Conservation (phyloP, 1,140 invertebrate genomes). For the Paralvinella palmiformis region DNA sequence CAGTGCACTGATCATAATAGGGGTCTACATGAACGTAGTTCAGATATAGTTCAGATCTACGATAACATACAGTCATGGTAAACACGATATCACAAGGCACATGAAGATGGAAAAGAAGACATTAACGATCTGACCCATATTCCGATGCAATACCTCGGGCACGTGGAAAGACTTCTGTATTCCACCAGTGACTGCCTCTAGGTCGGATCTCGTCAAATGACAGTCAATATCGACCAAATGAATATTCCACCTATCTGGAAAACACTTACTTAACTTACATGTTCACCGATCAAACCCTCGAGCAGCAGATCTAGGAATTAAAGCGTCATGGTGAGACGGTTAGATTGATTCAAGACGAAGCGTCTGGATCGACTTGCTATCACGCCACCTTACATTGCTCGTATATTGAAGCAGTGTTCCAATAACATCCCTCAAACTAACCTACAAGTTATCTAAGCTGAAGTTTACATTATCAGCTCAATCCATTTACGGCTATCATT, state of each 20-base stretch:
- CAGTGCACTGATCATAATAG: too few relatives aligned
- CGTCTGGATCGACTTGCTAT: not conserved
- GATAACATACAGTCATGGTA: too few relatives aligned
- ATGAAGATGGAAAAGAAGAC: not conserved
- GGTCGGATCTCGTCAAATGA: not conserved
- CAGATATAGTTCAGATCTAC: too few relatives aligned
- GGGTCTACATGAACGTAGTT: too few relatives aligned
- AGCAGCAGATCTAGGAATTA: not conserved
- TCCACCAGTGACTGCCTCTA: not conserved
- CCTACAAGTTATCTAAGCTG: not conserved
- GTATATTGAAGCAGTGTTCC: not conserved
- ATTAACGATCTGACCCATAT: not conserved
- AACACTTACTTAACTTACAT: too few relatives aligned
- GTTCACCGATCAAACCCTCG: constrained; percentile 8
- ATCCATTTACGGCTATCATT: not conserved
- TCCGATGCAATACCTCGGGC: not conserved
- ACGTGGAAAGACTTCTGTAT: constrained; percentile 5
- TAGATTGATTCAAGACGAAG: not conserved
- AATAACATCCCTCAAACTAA: constrained; percentile 4
- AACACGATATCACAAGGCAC: too few relatives aligned
- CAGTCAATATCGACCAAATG: constrained; percentile 3
- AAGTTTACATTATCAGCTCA: constrained; percentile 8
- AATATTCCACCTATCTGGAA: not conserved
- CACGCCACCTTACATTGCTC: not conserved
- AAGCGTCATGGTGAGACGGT: constrained; percentile 5